A percentile compares a stretch with the other conserved stretches of the same genome.
Conservation (phyloP, 2,113 vertebrate species). For the Passerina amoena region DNA sequence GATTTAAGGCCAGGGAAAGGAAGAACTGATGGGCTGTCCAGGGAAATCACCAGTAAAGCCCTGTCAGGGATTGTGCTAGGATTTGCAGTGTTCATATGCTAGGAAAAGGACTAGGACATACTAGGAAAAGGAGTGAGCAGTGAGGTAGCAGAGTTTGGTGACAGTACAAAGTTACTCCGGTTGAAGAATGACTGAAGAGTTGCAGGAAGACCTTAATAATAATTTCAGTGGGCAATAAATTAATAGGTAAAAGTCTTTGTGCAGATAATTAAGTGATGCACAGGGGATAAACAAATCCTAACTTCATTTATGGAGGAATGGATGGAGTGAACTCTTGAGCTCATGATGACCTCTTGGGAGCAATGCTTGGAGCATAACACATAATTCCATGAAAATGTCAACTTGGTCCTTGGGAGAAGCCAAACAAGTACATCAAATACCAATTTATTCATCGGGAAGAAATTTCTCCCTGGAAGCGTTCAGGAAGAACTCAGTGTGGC, state of each 20-base stretch:
- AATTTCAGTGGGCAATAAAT: not conserved
- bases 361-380: not conserved
- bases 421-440: not conserved
- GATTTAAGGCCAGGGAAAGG: not conserved
- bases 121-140: not conserved
- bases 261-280: not conserved
- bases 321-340: not conserved
- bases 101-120: no score
- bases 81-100: not conserved
- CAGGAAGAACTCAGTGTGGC: not conserved
- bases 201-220: not conserved
- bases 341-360: not conserved
- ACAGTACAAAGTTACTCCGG: not conserved
- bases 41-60: not conserved
- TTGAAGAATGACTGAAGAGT: not conserved
- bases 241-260: not conserved
- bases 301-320: not conserved
- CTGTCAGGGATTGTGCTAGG: not conserved
- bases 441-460: not conserved
- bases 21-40: not conserved
- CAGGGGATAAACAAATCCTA: not conserved
- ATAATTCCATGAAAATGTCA: not conserved
- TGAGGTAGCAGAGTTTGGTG: not conserved
- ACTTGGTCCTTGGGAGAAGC: not conserved
- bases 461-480: not conserved